A percentile compares a stretch with the other conserved stretches of the same genome.
Evolutionary conservation across 2,888 invertebrate species (phyloP).

Genomic region (Trisateles emortualis): DNA sequence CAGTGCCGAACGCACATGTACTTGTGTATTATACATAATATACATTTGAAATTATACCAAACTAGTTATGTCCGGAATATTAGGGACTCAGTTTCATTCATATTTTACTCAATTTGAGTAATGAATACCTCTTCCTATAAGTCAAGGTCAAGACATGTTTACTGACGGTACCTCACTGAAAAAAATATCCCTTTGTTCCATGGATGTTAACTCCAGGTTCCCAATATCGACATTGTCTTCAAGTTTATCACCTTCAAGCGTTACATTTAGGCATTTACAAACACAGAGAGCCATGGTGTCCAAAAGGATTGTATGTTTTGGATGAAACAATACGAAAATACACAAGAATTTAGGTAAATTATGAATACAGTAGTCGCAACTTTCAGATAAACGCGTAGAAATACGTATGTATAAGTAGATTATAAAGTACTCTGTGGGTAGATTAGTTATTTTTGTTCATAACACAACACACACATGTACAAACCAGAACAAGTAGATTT

Average conservation of each 20-base stretch:
- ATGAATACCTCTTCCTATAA: conserved; percentile 59
- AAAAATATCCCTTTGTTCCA: conserved; percentile 89
- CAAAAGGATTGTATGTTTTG: conserved; percentile 49
- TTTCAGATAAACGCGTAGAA: conserved; percentile 63
- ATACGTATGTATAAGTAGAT: conserved; percentile 41
- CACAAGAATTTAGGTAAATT: conserved; percentile 66
- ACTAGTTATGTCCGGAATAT: conserved; percentile 16
- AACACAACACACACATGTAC: conserved; percentile 43
- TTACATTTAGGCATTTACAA: conserved; percentile 93
- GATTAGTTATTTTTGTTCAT: conserved; percentile 47
- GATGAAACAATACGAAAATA: conserved; percentile 69
- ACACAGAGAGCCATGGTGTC: conserved; percentile 86
- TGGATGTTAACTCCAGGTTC: conserved; percentile 85
- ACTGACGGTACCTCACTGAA: conserved; percentile 88
- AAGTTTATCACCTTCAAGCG: conserved; percentile 87
- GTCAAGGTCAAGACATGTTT: conserved; percentile 83
- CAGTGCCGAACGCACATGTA: conserved; percentile 52
- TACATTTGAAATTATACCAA: conserved; percentile 25
- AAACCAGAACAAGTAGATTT: conserved; percentile 27
- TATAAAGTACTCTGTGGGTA: conserved; percentile 14
- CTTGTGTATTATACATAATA: conserved; percentile 23
- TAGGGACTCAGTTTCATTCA: conserved; percentile 28
- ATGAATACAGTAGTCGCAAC: conserved; percentile 54
- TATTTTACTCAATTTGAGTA: conserved; percentile 30
- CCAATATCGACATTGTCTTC: conserved; percentile 86